These are phyloP conservation scores for Pegea sp. DNA, from an alignment of 23 tunicate species.

Conservation along the genomic window DNA sequence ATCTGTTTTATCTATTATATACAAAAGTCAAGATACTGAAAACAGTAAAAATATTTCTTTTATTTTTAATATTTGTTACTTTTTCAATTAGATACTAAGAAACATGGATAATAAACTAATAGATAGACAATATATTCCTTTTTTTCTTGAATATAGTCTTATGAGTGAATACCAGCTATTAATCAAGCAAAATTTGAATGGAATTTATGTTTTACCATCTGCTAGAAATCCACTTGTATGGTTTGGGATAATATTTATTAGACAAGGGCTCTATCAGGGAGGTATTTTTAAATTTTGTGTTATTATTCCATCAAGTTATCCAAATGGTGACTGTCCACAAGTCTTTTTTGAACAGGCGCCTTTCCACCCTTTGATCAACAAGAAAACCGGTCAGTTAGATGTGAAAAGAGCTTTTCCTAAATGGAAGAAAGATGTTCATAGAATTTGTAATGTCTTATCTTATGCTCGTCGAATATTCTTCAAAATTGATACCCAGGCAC, in stretches of 20 bases:
- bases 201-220: conserved; percentile 81
- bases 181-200: conserved; percentile 55
- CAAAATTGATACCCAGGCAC: conserved; percentile 49
- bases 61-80: no score
- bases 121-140: conserved; percentile 25
- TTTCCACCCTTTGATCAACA: conserved; percentile 74
- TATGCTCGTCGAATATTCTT: conserved; percentile 60
- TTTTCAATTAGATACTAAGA: no score
- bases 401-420: conserved; percentile 59
- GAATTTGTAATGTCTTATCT: conserved; percentile 68
- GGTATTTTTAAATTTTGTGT: conserved; percentile 93
- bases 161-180: conserved; percentile 79
- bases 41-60: no score
- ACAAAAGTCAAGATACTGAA: no score
- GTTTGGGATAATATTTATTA: conserved; percentile 87
- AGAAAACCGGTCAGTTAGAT: conserved; percentile 51
- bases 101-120: background rate
- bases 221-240: conserved; percentile 78
- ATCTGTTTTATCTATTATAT: no score
- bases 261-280: conserved; percentile 66
- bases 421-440: conserved; percentile 80
- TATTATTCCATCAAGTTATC: conserved; percentile 62
- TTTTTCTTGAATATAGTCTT: conserved; percentile 73
- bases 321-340: conserved; percentile 78
- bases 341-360: conserved; percentile 67